A percentile compares a stretch with the other conserved stretches of the same genome.
These are phyloP conservation scores for Ennomos quercinarius DNA, from an alignment of 2,888 invertebrate species.

Conservation along the genomic window DNA sequence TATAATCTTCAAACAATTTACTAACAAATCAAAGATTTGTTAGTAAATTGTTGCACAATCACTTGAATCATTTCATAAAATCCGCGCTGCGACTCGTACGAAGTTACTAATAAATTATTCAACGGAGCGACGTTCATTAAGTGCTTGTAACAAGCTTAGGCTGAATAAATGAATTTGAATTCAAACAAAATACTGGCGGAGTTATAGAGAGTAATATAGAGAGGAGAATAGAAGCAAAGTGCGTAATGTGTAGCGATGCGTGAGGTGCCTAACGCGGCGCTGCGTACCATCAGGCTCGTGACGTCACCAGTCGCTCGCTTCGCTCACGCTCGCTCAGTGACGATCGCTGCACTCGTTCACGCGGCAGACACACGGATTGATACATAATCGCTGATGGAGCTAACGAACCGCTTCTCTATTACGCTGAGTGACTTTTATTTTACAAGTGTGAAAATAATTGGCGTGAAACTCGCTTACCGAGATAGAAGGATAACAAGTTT, in stretches of 20 bases:
- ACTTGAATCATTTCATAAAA: slow-evolving; percentile 33
- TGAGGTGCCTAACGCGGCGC: neutral
- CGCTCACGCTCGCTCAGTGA: neutral
- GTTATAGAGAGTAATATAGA: neutral
- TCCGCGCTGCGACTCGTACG: slow-evolving; percentile 23
- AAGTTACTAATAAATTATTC: slow-evolving; percentile 45
- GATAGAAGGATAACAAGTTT: slow-evolving; percentile 8
- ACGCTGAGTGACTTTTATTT: slow-evolving; percentile 23
- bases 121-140: slow-evolving; percentile 48
- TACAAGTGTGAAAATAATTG: slow-evolving; percentile 33
- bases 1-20: slow-evolving; percentile 18
- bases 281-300: slow-evolving; percentile 2
- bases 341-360: neutral
- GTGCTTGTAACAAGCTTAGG: slow-evolving; percentile 49
- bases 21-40: too few relatives aligned
- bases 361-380: slow-evolving; percentile 14
- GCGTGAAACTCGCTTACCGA: slow-evolving; percentile 17
- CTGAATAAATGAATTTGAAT: slow-evolving; percentile 52
- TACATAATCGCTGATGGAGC: slow-evolving; percentile 17
- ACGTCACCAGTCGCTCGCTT: slow-evolving; percentile 14
- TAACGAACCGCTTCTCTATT: slow-evolving; percentile 21
- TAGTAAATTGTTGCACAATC: slow-evolving; percentile 35
- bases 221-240: slow-evolving; percentile 6
- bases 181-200: slow-evolving; percentile 40
- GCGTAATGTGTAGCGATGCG: slow-evolving; percentile 10